A percentile compares a stretch with the other conserved stretches of the same genome.
Conservation (phyloP, 1,140 invertebrate species). For the Oncopeltus fasciatus region DNA sequence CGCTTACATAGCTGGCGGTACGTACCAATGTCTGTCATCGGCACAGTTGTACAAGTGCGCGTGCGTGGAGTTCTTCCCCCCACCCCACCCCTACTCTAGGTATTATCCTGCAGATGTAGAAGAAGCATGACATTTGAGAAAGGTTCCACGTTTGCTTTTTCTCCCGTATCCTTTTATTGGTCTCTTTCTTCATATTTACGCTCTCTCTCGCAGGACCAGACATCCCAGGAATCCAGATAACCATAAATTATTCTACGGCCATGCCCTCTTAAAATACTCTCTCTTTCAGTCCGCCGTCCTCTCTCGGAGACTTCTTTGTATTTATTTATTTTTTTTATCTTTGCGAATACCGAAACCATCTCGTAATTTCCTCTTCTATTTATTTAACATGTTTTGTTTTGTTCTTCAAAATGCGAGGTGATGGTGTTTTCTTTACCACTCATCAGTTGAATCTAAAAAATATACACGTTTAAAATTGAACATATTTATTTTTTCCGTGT, state of each 20-base stretch:
- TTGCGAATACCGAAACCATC: not conserved
- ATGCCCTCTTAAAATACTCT: not conserved
- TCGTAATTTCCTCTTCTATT: not conserved
- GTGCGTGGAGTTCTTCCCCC: too few species aligned
- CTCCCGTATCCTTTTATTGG: not conserved
- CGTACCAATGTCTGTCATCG: too few species aligned
- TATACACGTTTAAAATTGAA: too few species aligned
- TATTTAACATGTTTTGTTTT: too few species aligned
- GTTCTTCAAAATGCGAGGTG: too few species aligned
- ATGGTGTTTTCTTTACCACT: too few species aligned
- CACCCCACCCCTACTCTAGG: too few species aligned
- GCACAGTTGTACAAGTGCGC: too few species aligned
- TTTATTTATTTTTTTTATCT: not conserved
- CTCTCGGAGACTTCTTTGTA: not conserved
- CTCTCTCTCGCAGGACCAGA: not conserved
- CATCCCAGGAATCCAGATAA: slow-evolving; percentile 2
- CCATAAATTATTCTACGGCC: slow-evolving; percentile 3
- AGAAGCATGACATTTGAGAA: not conserved
- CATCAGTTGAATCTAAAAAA: too few species aligned
- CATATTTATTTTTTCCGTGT: too few species aligned
- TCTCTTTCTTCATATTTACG: slow-evolving; percentile 8
- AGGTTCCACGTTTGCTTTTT: not conserved
- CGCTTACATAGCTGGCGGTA: too few species aligned
- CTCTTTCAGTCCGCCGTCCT: not conserved
- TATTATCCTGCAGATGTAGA: not conserved